A percentile compares a stretch with the other conserved stretches of the same genome.
Conservation (phyloP, 2,797 vertebrate species). For the Poecilia wingei region DNA sequence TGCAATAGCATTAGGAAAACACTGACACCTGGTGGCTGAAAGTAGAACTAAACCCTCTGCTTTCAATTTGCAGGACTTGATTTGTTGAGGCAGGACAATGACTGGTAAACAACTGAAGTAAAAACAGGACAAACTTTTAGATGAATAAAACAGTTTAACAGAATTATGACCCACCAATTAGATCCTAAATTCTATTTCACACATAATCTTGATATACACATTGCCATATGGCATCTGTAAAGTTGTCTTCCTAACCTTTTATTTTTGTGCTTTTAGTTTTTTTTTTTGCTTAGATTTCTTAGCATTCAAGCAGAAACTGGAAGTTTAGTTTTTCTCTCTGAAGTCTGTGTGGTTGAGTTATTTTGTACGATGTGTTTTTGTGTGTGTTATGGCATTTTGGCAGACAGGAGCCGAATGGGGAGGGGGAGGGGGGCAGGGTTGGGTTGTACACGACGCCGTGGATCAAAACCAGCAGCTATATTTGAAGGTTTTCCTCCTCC, state of each 20-base stretch:
- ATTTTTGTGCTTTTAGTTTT: not conserved
- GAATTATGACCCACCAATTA: not conserved
- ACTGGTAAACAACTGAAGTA: not conserved
- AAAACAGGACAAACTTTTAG: not conserved
- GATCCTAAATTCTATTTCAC: not conserved
- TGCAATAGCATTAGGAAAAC: slow-evolving; percentile 35
- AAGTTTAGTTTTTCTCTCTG: not conserved
- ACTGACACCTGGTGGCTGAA: slow-evolving; percentile 63
- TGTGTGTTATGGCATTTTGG: slow-evolving; percentile 19
- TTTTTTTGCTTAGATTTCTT: not conserved
- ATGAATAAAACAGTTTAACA: not conserved
- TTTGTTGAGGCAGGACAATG: not conserved
- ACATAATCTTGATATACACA: not conserved
- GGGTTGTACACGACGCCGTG: slow-evolving; percentile 20
- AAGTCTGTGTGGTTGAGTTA: not conserved
- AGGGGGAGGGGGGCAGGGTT: not conserved
- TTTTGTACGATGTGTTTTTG: not conserved
- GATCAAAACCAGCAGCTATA: slow-evolving; percentile 66
- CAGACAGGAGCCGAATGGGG: slow-evolving; percentile 5
- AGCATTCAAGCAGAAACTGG: not conserved
- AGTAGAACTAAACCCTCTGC: slow-evolving; percentile 39
- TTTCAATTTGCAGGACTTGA: not conserved
- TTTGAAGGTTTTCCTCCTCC: slow-evolving; percentile 48
- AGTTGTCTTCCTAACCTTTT: not conserved
- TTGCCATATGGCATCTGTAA: not conserved